These are phyloP conservation scores for Hydractinia echinata DNA, from an alignment of 30 jellyfish, hydroid and myxozoan species.

Conservation along the genomic window DNA sequence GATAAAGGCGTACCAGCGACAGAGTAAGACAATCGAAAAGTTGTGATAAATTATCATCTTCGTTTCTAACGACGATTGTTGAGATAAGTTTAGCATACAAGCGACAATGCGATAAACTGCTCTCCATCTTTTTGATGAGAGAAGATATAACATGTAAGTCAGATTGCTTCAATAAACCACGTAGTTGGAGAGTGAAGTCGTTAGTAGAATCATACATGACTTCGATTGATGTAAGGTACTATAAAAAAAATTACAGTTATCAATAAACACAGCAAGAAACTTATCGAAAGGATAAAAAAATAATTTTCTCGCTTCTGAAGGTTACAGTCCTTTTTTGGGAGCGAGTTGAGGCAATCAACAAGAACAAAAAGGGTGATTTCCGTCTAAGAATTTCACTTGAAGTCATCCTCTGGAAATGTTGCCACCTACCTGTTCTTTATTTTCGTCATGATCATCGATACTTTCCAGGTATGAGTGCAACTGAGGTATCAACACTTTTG, in stretches of 20 bases:
- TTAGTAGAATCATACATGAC: neutral
- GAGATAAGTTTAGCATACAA: slow-evolving; percentile 1
- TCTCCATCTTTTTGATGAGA: neutral
- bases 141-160: neutral
- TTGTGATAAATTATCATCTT: neutral
- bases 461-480: too few species aligned
- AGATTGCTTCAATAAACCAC: slow-evolving; percentile 5
- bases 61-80: neutral
- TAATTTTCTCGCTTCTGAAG: too few species aligned
- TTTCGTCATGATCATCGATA: too few species aligned
- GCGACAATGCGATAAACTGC: neutral
- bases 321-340: too few species aligned
- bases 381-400: too few species aligned
- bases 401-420: too few species aligned
- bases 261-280: too few species aligned
- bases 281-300: too few species aligned
- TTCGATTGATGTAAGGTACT: neutral
- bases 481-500: too few species aligned
- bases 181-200: slow-evolving; percentile 7
- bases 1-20: neutral
- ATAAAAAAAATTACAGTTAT: neutral
- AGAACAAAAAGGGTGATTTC: too few species aligned
- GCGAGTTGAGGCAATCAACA: too few species aligned
- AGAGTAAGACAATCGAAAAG: neutral
- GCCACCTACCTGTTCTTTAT: too few species aligned